Base-by-base conservation (phyloP, 1,140 invertebrate species). In the Acromyrmex charruanus region DNA sequence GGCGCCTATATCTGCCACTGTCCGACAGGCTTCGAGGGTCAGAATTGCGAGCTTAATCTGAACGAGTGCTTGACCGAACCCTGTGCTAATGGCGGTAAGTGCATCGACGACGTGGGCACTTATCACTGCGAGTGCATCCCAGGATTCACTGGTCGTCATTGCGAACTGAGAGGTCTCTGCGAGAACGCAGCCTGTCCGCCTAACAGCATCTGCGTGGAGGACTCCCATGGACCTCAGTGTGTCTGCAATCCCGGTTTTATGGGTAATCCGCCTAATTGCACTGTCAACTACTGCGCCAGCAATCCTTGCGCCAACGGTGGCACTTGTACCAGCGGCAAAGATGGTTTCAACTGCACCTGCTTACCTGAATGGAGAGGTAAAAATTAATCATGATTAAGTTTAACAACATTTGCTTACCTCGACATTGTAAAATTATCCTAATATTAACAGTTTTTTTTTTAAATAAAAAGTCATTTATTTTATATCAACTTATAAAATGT, bases 1-100 rank as follows among this genome's bases (percentile, higher is more conserved):
- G 98, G 97, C 14, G 96, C 96, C 55, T 98, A 97, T 94, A 96
- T 97, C 87, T 99, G 99, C 93, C 96, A 97, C 69, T 99, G 99
- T 95, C 96, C 96, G 58, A 95, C 96, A 18, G 98, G 98, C 61
- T 99, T 97, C 96, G 97, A 97, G 53, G 98, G 98, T 9, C 95
- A 96, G 59, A 97, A 97, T 87, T 99, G 98, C 95, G 97, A 98
- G 92, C 93, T 96, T 87, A 95, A 95, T 87, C 88, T 97, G 39
- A 96, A 97, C 92, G 97, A 96, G 94, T 98, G 97, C 94, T 95
- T 96, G 75, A 97, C 96, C 39, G 94, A 95, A 65, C 97, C 97
- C 0, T 98, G 97, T 92, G 93, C 93, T 39, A 97, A 98, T 91
- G 96, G 96, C 12, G 97, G 96, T 1, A 95, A 94, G 0, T 98